Evolutionary conservation across 2,797 vertebrate species (phyloP), one percentile per base, ranked within the genome.

Genomic region (Manis javanica): DNA sequence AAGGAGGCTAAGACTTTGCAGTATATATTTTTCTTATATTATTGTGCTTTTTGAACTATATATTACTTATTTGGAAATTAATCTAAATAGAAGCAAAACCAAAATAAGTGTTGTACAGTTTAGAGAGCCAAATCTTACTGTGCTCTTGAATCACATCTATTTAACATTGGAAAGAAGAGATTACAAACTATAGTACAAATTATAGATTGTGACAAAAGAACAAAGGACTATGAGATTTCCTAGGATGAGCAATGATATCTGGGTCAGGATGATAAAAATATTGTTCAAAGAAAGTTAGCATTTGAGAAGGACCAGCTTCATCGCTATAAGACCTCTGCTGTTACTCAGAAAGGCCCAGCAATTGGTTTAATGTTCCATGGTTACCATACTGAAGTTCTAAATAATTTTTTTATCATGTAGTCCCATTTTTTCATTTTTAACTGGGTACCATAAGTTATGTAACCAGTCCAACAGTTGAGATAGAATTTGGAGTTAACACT

Each of bases 401-500:
- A 90, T 37, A 88, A 69, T 57, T 81, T 79, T 29, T 90, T 81
- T 4, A 85, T 57, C 10, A 84, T 63, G 6, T 31, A 1, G 5
- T 21, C 12, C 5, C 26, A 74, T 57, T 39, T 88, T 94, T 94
- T 90, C 7, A 49, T 79, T 96, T 87, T 90, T 14, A 39, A 71
- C 46, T 49, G 19, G 23, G 2, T 8, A 53, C 34, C 21, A 77
- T 21, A 79, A 59, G 29, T 79, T 81, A n/a, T 55, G 9, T 16
- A n/a, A 24, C 23, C 5, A 34, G 31, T 63, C 14, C 12, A 64
- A 23, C 12, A 18, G 1, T 59, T 7, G 31, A 96, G 6, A 59
- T 3, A 71, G 24, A 86, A 87, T 66, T 87, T 63, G 26, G 82
- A 57, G 23, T 39, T 71, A 42, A 49, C 1, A 24, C 81, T 72